These are phyloP conservation scores for Liolophura sinensis DNA, from an alignment of 1,140 invertebrate species.

Conservation along the genomic window DNA sequence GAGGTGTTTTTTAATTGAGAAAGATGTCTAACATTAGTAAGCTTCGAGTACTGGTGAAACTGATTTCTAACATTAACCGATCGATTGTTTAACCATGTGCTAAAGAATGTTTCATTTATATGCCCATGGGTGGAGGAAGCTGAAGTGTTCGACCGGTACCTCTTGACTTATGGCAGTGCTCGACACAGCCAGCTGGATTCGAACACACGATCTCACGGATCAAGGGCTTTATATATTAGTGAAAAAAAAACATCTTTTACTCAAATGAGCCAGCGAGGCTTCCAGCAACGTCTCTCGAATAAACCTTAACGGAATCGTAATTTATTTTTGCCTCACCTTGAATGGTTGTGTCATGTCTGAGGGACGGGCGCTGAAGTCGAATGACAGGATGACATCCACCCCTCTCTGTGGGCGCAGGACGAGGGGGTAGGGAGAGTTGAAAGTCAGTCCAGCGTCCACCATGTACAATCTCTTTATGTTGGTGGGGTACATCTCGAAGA, in stretches of 20 bases:
- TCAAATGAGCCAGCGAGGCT: not conserved
- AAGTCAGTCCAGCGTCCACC: slow-evolving; percentile 62
- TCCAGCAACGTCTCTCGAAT: no score
- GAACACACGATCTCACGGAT: not conserved
- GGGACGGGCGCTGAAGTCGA: slow-evolving; percentile 61
- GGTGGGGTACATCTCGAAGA: slow-evolving; percentile 57
- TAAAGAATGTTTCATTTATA: no score
- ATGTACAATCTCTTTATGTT: slow-evolving; percentile 60
- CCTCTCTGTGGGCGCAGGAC: slow-evolving; percentile 59
- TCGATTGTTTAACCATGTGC: no score
- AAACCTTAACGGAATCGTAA: not conserved
- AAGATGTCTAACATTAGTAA: no score
- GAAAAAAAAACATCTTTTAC: not conserved
- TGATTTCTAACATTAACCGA: no score
- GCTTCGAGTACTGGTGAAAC: no score
- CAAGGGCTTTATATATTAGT: not conserved
- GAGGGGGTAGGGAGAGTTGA: slow-evolving; percentile 62
- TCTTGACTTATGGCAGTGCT: not conserved
- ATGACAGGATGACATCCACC: slow-evolving; percentile 60
- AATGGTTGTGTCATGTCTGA: slow-evolving; percentile 58
- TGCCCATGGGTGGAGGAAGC: no score
- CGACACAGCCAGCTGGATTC: not conserved
- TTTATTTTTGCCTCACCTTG: slow-evolving; percentile 42
- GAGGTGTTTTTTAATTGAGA: no score
- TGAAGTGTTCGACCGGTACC: not conserved